Evolutionary conservation across 2,888 invertebrate genomes (phyloP).

Genomic region (Macaria notata): DNA sequence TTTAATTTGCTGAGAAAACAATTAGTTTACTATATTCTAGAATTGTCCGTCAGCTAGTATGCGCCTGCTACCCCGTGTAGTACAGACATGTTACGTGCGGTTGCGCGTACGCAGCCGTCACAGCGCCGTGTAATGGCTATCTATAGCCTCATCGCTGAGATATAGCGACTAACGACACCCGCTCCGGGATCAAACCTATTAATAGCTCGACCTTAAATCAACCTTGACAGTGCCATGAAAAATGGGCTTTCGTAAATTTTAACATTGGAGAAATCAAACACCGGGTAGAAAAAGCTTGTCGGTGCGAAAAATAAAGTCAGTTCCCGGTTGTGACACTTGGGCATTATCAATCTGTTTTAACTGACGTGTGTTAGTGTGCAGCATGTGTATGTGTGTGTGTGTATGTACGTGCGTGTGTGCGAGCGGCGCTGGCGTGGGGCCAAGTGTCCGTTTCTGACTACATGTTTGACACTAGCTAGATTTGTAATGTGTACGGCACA

Average conservation of each 20-base stretch:
- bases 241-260: conserved; percentile 51
- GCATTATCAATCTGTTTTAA: conserved; percentile 78
- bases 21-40: too few species aligned
- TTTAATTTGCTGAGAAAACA: too few species aligned
- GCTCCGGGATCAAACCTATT: conserved; percentile 57
- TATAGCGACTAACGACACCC: conserved; percentile 54
- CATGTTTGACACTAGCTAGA: conserved; percentile 25
- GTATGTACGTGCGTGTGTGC: conserved; percentile 37
- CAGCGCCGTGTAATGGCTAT: conserved; percentile 42
- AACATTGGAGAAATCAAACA: conserved; percentile 68
- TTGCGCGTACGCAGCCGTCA: conserved; percentile 32
- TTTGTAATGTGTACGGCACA: conserved; percentile 20
- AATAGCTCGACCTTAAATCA: conserved; percentile 78
- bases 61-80: too few species aligned
- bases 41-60: too few species aligned
- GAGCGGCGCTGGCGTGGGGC: conserved; percentile 39
- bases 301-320: conserved; percentile 64
- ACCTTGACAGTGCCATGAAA: conserved; percentile 80
- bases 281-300: conserved; percentile 51
- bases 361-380: conserved; percentile 54
- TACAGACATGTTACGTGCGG: conserved; percentile 7
- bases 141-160: conserved; percentile 48
- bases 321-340: conserved; percentile 71
- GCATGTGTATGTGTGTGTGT: conserved; percentile 35
- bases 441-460: conserved; percentile 38